Evolutionary conservation across 2,888 invertebrate genomes (phyloP), one percentile per base, ranked within the genome.

Genomic region (Thymelicus sylvestris): DNA sequence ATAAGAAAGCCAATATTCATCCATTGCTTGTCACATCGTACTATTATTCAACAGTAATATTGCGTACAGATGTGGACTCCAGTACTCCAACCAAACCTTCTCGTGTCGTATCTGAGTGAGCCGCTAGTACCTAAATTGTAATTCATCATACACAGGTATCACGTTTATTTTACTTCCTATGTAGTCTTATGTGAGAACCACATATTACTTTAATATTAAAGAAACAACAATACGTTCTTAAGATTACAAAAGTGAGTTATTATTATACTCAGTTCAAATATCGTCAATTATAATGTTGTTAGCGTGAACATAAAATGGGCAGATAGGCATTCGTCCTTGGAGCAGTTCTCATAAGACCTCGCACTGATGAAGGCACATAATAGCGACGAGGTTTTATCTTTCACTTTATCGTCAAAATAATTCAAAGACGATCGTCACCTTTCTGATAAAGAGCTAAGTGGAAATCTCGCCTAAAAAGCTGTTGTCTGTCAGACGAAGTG

Each of bases 331-430:
- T 50, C 60, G 39, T 67, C 60, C 48, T 60, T 60, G 48, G 39
- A 24, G 39, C 31, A 47, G 13, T 50, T 66, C 44, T 66, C 31
- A 19, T 13, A 47, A 19, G 57, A 48, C 44, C 48, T 67, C 60
- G 19, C 47, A 50, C 15, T 60, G 7, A 64, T 60, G 59, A 24
- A 65, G 64, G 59, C 47, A 68, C 15, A 38, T 19, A 69, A 57
- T 38, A 38, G 41, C 55, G 44, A 62, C 31, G 61, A 67, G 31
- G 62, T 57, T 64, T 64, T 65, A 70, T 60, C 65, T 65, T 65
- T 60, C 50, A 70, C 65, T 70, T 70, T 60, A 60, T 70, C 60
- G 47, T 19, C n/a, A 41, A 60, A 65, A 52, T 44, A 60, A 65
- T 24, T 52, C 64, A 70, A 65, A 64, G 59, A 50, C 24, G 12